Percentiles rank a stretch among this genome's conserved stretches.
phyloP scores from a whole-genome alignment of 2,113 vertebrate genomes.

The human (Homo sapiens) region GRCh38 chr20:36398501-36399000 shows the following conservation, averaged over 20 bases:
- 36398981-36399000: too few species aligned
- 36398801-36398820: neutral
- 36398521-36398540: neutral
- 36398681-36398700: neutral
- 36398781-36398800: neutral
- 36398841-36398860: neutral
- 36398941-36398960: too few species aligned
- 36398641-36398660: neutral
- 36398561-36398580: neutral
- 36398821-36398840: neutral
- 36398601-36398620: neutral
- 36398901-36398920: too few species aligned
- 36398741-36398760: neutral
- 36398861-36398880: neutral
- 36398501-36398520: neutral
- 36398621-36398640: neutral
- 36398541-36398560: neutral
- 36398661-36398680: neutral
- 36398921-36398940: too few species aligned
- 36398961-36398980: too few species aligned
- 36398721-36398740: neutral
- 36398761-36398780: neutral
- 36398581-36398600: neutral
- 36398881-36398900: neutral
- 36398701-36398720: neutral